Evolutionary conservation across 2,888 invertebrate species (phyloP), one percentile per base, ranked within the genome.

Genomic region (Spisula subtruncata): DNA sequence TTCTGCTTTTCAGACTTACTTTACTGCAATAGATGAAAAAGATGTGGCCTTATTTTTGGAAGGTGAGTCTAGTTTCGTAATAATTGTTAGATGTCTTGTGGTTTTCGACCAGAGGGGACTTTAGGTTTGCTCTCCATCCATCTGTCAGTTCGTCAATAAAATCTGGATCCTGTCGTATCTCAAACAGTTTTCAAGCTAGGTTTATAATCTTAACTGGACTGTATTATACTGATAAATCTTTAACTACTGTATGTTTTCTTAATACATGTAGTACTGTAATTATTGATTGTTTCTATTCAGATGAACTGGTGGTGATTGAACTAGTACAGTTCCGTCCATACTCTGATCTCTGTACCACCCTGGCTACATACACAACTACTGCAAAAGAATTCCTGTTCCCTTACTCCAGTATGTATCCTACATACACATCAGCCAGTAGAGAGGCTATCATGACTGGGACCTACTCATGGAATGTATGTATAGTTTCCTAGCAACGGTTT

Each of bases 281-380:
- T 35, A 35, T 14, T 75, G 12, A 0, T 18, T 32, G 10, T 18
- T 75, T 75, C 29, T 35, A 32, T 18, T 32, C 75, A 75, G 75
- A 75, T 75, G 75, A 75, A 75, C 29, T 75, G 29, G 75, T 75
- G 18, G 35, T 35, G 12, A 35, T 75, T 75, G 75, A 75, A 35
- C 14, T 75, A 1, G 0, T 32, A 16, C 75, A 75, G 75, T 75
- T 75, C 35, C 14, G 75, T 32, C 75, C 75, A 32, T 75, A 75
- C 18, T 75, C 75, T 75, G 75, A 75, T 75, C n/a, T 75, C 14
- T 32, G 5, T 16, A 75, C 75, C 18, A 75, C 75, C 8, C 35
- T 75, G 32, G 75, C 75, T 75, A 75, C 75, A 75, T 75, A 75
- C 75, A 75, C 29, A 35, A 75, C 75, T 32, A 75, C 75, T 35